Conservation (phyloP, 2,888 invertebrate genomes). For the Xanthorhoe designata region DNA sequence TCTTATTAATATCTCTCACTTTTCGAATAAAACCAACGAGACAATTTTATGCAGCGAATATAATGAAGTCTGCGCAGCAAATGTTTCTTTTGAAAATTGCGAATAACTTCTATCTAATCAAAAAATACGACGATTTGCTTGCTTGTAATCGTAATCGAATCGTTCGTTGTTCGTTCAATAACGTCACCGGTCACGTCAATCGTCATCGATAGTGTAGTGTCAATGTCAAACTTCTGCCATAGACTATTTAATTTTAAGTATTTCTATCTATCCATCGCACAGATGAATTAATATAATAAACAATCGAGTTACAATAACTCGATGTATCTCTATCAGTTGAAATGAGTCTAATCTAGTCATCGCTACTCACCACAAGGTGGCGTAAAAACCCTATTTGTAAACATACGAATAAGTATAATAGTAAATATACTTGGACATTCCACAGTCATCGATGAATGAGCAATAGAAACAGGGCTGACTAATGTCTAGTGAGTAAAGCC, state of each 20-base stretch:
- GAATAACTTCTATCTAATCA: slow-evolving; percentile 37
- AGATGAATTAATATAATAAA: too few relatives aligned
- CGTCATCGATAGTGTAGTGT: neutral
- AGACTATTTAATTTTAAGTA: neutral
- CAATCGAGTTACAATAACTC: too few relatives aligned
- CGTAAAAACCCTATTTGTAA: too few relatives aligned
- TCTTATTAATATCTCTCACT: slow-evolving; percentile 9
- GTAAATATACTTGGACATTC: too few relatives aligned
- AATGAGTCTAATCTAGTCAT: neutral
- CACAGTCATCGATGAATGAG: too few relatives aligned
- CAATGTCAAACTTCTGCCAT: neutral
- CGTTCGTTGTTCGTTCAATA: neutral
- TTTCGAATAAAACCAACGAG: slow-evolving; percentile 13
- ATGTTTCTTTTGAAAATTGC: slow-evolving; percentile 29
- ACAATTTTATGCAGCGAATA: slow-evolving; percentile 7
- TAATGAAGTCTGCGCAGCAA: slow-evolving; percentile 12
- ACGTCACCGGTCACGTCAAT: neutral
- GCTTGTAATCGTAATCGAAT: neutral
- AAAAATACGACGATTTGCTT: slow-evolving; percentile 47
- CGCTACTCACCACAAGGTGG: too few relatives aligned
- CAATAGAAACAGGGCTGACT: too few relatives aligned
- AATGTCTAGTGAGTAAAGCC: too few relatives aligned
- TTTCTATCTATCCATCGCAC: too few relatives aligned
- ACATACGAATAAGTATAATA: too few relatives aligned
- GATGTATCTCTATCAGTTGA: too few relatives aligned